Evolutionary conservation across 2,797 vertebrate genomes (phyloP).

Genomic region (Coreius guichenoti): DNA sequence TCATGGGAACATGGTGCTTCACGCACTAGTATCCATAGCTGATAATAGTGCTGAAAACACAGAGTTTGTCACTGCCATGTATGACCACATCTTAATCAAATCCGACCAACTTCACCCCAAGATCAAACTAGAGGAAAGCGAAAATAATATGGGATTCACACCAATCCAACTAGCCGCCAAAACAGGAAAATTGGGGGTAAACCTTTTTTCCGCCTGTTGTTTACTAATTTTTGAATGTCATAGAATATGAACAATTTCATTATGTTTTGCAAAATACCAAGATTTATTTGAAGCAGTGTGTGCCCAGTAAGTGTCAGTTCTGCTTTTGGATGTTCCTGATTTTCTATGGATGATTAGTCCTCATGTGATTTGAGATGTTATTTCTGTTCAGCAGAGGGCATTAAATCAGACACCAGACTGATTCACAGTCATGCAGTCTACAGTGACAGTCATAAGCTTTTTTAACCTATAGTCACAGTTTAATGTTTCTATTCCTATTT

Average conservation of each 20-base stretch:
- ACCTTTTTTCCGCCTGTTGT: not conserved
- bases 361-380: conserved; percentile 36
- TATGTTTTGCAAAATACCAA: not conserved
- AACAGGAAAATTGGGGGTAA: conserved; percentile 91
- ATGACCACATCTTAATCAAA: conserved; percentile 85
- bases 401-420: not conserved
- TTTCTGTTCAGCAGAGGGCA: not conserved
- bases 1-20: conserved; percentile 91
- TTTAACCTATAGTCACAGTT: not conserved
- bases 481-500: not conserved
- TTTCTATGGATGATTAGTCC: conserved; percentile 16
- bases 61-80: conserved; percentile 90
- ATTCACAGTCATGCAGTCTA: conserved; percentile 14
- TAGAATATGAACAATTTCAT: not conserved
- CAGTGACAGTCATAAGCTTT: not conserved
- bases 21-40: conserved; percentile 88
- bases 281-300: not conserved
- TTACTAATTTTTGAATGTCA: not conserved
- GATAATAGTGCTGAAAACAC: conserved; percentile 89
- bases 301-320: not conserved
- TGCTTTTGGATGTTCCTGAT: conserved; percentile 40
- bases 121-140: conserved; percentile 84
- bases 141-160: conserved; percentile 85
- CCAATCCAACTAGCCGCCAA: conserved; percentile 90
- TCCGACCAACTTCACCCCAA: conserved; percentile 73